Percentiles rank a stretch among this genome's conserved stretches.
phyloP scores from a whole-genome alignment of 1,140 invertebrate species.

The Heliconius hewitsoni region DNA sequence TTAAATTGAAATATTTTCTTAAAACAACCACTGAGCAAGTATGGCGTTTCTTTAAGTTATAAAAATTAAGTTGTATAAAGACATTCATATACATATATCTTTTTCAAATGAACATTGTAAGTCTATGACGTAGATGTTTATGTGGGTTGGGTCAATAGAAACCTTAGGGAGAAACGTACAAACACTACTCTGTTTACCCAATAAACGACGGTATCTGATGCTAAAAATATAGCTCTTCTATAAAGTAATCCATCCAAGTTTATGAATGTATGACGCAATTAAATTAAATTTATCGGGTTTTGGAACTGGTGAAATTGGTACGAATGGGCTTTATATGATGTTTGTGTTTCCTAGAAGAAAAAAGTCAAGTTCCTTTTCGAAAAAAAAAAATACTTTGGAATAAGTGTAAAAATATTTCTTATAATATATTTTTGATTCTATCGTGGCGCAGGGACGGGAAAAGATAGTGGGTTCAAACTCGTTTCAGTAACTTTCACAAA shows the following conservation, averaged over 20 bases:
- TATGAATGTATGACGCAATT: background rate
- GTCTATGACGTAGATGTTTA: background rate
- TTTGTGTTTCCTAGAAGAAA: background rate
- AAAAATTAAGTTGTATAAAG: background rate
- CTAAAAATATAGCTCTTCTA: conserved; percentile 5
- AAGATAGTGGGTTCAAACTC: too few species aligned
- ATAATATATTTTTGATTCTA: too few species aligned
- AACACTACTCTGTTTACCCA: conserved; percentile 15
- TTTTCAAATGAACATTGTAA: background rate
- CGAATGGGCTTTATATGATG: background rate
- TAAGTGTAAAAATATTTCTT: background rate
- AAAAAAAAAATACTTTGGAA: background rate
- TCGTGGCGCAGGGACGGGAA: too few species aligned
- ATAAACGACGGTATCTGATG: background rate
- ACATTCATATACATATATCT: background rate
- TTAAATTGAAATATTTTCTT: background rate
- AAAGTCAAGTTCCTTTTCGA: background rate
- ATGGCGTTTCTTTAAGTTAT: background rate
- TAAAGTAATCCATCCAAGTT: conserved; percentile 19
- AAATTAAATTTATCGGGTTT: too few species aligned
- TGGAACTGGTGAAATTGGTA: background rate
- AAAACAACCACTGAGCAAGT: background rate
- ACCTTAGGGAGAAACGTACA: conserved; percentile 2
- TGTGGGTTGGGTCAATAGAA: background rate
- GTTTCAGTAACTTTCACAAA: too few species aligned